Percentiles rank a stretch among this genome's conserved stretches.
Evolutionary conservation across 2,113 vertebrate genomes (phyloP).

Genomic region (Benitochromis conjunctus): DNA sequence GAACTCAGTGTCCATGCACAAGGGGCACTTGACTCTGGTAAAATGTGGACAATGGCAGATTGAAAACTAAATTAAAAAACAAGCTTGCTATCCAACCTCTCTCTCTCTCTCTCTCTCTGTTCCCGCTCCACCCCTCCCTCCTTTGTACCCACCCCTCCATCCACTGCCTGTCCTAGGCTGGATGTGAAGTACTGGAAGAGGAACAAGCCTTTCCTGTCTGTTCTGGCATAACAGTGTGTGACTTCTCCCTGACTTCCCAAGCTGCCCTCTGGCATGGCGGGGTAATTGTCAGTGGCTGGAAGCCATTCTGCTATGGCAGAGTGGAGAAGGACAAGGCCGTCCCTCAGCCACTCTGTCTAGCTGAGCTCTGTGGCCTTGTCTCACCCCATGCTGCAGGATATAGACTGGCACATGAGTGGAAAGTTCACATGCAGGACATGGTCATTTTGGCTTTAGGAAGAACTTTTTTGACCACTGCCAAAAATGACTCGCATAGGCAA

Average conservation of each 20-base stretch:
- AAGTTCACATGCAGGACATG: slow-evolving; percentile 61
- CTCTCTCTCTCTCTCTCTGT: neutral
- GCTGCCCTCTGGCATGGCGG: slow-evolving; percentile 54
- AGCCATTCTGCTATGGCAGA: slow-evolving; percentile 66
- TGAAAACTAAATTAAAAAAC: slow-evolving; percentile 60
- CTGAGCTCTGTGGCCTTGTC: slow-evolving; percentile 30
- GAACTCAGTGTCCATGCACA: slow-evolving; percentile 31
- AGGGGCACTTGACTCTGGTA: slow-evolving; percentile 61
- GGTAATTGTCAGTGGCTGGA: slow-evolving; percentile 61
- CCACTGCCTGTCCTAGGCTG: neutral
- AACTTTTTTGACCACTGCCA: neutral
- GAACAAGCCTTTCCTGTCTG: slow-evolving; percentile 62
- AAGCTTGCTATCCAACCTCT: slow-evolving; percentile 46
- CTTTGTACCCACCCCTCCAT: neutral
- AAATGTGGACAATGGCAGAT: slow-evolving; percentile 52
- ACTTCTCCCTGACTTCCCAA: slow-evolving; percentile 75
- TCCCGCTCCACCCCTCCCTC: neutral
- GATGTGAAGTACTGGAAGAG: slow-evolving; percentile 49
- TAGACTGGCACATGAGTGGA: slow-evolving; percentile 42
- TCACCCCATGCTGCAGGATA: slow-evolving; percentile 43
- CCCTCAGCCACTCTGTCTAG: slow-evolving; percentile 55
- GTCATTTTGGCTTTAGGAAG: slow-evolving; percentile 13
- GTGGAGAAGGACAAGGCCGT: slow-evolving; percentile 70
- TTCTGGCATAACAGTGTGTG: slow-evolving; percentile 65
- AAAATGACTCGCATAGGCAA: neutral